phyloP scores from a whole-genome alignment of 2,113 vertebrate genomes.

The Probosciger aterrimus region DNA sequence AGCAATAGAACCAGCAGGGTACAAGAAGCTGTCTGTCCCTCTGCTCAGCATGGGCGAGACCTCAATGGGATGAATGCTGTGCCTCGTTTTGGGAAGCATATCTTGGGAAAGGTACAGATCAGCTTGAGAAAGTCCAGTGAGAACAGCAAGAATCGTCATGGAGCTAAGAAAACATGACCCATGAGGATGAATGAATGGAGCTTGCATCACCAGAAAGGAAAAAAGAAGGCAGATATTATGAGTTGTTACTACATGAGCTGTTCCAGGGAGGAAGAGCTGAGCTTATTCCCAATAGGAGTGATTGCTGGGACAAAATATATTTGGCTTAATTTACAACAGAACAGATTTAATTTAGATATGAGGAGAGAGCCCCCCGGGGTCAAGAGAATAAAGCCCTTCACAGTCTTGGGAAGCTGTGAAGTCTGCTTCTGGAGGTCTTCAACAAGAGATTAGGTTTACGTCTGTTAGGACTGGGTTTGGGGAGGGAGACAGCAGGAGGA shows the following conservation, averaged over 20 bases:
- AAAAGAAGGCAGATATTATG: neutral
- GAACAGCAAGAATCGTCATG: neutral
- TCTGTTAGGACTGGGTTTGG: neutral
- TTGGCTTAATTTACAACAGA: neutral
- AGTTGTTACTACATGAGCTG: neutral
- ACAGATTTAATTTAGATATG: neutral
- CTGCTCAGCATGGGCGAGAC: neutral
- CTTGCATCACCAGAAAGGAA: neutral
- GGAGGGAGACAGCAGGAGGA: neutral
- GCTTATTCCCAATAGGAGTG: neutral
- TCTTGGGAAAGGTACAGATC: neutral
- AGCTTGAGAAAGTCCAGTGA: neutral
- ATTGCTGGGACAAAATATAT: neutral
- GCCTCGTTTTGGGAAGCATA: neutral
- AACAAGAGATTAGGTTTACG: neutral
- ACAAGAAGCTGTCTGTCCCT: neutral
- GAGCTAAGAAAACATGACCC: neutral
- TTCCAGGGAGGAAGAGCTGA: neutral
- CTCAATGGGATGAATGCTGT: neutral
- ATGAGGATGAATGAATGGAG: neutral
- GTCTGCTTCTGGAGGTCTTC: neutral
- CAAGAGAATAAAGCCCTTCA: neutral
- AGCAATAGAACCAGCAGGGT: neutral
- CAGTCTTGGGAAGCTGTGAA: neutral
- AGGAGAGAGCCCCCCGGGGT: neutral